phyloP scores from a whole-genome alignment of 2,113 vertebrate genomes.

The Pristiophorus japonicus region DNA sequence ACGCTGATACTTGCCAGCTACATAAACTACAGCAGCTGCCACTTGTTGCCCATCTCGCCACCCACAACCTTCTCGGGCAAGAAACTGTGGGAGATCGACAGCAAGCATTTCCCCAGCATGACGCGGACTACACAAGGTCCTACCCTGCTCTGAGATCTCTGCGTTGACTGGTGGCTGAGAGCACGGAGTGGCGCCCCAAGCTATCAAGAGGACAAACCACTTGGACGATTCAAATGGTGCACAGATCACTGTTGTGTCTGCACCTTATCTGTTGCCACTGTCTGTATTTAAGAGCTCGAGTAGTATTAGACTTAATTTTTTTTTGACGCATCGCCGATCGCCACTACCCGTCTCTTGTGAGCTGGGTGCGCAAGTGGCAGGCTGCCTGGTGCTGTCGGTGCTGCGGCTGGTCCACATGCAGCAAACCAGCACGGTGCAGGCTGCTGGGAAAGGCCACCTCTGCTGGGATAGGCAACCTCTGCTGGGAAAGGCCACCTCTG shows the following conservation, averaged over 20 bases:
- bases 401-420: constrained; percentile 14
- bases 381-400: not conserved
- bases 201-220: constrained; percentile 26
- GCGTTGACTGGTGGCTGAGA: no score
- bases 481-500: not conserved
- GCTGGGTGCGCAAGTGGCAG: not conserved
- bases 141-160: constrained; percentile 66
- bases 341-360: not conserved
- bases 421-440: not conserved
- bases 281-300: not conserved
- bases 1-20: constrained; percentile 81
- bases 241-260: not conserved
- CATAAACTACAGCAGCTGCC: constrained; percentile 66
- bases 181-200: no score
- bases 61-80: constrained; percentile 45
- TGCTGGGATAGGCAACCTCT: not conserved
- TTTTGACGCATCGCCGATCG: not conserved
- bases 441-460: not conserved
- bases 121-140: constrained; percentile 72
- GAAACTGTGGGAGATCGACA: constrained; percentile 64
- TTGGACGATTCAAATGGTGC: constrained; percentile 23
- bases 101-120: constrained; percentile 61
- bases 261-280: not conserved
- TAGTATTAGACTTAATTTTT: constrained; percentile 2
- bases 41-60: constrained; percentile 44